Percentiles rank a stretch among this genome's conserved stretches.
These are phyloP conservation scores for Ophioninae sp. DNA, from an alignment of 2,888 invertebrate genomes.

Conservation along the genomic window DNA sequence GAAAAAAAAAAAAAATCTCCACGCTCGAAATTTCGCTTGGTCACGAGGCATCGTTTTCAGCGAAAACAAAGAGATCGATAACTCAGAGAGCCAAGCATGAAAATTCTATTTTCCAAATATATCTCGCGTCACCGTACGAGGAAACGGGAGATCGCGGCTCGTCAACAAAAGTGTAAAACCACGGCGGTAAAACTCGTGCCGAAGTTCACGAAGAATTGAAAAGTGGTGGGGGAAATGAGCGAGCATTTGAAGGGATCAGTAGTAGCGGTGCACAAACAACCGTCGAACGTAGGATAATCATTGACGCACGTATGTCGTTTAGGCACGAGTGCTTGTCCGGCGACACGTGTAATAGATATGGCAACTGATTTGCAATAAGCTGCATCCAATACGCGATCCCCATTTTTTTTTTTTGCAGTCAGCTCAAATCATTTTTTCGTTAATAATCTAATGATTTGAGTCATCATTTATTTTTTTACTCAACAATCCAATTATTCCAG, in stretches of 20 bases:
- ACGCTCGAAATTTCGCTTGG: neutral
- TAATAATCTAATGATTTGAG: too few species aligned
- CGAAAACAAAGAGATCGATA: neutral
- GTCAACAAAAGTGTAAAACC: neutral
- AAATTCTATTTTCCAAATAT: neutral
- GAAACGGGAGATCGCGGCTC: neutral
- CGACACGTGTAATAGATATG: neutral
- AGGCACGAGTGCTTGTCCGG: neutral
- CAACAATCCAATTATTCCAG: too few species aligned
- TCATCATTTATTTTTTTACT: too few species aligned
- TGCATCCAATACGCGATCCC: neutral
- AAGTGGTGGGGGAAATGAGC: neutral
- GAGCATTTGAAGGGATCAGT: conserved; percentile 18
- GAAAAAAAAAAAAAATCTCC: neutral
- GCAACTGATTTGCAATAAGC: conserved; percentile 12
- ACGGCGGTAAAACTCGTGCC: neutral
- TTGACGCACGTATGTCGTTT: conserved; percentile 41
- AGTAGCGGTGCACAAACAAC: conserved; percentile 53
- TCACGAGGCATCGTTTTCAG: neutral
- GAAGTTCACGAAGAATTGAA: neutral
- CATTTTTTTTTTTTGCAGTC: neutral
- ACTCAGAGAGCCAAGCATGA: neutral
- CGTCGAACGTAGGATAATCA: conserved; percentile 50
- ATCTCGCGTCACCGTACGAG: neutral
- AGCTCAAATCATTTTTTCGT: neutral